Evolutionary conservation across 1,140 invertebrate species (phyloP).

Genomic region (Holotrichia oblita): DNA sequence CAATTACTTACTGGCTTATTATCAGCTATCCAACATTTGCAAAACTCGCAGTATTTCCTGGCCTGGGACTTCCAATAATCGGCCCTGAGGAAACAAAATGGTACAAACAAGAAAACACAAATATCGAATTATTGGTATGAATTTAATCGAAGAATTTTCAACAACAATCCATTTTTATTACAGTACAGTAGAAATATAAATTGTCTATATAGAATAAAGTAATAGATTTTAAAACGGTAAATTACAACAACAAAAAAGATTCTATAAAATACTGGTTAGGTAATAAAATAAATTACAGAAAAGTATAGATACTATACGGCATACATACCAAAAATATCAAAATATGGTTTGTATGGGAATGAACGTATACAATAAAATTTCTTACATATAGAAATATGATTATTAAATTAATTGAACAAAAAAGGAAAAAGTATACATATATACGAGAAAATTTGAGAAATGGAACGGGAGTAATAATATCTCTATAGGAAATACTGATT

Average conservation of each 20-base stretch:
- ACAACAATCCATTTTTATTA: conserved; percentile 31
- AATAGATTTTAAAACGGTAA: neutral
- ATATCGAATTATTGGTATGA: neutral
- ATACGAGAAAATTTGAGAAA: neutral
- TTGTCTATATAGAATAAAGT: neutral
- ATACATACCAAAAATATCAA: conserved; percentile 10
- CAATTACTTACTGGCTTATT: conserved; percentile 88
- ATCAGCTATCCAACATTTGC: conserved; percentile 98
- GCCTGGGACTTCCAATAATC: conserved; percentile 98
- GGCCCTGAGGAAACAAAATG: conserved; percentile 71
- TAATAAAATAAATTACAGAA: neutral
- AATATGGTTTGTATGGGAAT: conserved; percentile 1
- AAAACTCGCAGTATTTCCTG: conserved; percentile 96
- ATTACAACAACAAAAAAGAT: conserved; percentile 2
- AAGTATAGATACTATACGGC: neutral
- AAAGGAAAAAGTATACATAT: neutral
- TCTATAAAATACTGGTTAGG: conserved; percentile 25
- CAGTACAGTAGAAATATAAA: neutral
- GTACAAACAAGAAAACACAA: conserved; percentile 10
- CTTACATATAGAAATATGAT: neutral
- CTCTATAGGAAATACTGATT: neutral
- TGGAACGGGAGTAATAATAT: neutral
- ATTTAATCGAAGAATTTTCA: conserved; percentile 33
- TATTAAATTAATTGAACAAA: neutral
- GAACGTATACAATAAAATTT: conserved; percentile 1